These are phyloP conservation scores for Drosophila gunungcola DNA, from an alignment of 1,140 invertebrate species.

Conservation along the genomic window DNA sequence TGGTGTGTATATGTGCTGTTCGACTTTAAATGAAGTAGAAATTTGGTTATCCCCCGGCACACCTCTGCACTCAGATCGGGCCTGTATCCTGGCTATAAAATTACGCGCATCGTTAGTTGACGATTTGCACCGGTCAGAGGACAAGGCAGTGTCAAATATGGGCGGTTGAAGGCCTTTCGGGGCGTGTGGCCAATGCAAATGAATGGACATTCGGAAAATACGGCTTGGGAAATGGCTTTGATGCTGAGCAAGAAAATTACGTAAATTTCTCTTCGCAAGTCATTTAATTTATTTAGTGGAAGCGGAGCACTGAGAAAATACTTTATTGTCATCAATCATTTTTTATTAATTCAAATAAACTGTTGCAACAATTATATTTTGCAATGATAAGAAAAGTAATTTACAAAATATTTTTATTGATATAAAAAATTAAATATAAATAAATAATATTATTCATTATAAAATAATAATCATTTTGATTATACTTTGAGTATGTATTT, in stretches of 20 bases:
- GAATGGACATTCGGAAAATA: slow-evolving; percentile 59
- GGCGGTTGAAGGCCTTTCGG: slow-evolving; percentile 17
- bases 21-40: slow-evolving; percentile 79
- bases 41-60: slow-evolving; percentile 17
- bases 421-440: too few species aligned
- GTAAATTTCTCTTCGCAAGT: slow-evolving; percentile 68
- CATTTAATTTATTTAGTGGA: slow-evolving; percentile 64
- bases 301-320: neutral
- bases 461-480: too few species aligned
- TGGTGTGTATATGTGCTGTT: slow-evolving; percentile 37
- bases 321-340: too few species aligned
- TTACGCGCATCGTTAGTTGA: slow-evolving; percentile 80
- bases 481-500: too few species aligned
- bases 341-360: too few species aligned
- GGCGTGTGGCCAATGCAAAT: slow-evolving; percentile 67
- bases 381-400: too few species aligned
- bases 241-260: slow-evolving; percentile 65
- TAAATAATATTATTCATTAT: too few species aligned
- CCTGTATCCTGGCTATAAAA: slow-evolving; percentile 72
- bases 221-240: slow-evolving; percentile 49
- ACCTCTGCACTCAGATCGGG: neutral
- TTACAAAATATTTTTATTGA: too few species aligned
- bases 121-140: slow-evolving; percentile 69
- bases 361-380: too few species aligned
- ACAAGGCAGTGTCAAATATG: slow-evolving; percentile 46